phyloP scores from a whole-genome alignment of 23 tunicate species.

The Ascidia mentula region DNA sequence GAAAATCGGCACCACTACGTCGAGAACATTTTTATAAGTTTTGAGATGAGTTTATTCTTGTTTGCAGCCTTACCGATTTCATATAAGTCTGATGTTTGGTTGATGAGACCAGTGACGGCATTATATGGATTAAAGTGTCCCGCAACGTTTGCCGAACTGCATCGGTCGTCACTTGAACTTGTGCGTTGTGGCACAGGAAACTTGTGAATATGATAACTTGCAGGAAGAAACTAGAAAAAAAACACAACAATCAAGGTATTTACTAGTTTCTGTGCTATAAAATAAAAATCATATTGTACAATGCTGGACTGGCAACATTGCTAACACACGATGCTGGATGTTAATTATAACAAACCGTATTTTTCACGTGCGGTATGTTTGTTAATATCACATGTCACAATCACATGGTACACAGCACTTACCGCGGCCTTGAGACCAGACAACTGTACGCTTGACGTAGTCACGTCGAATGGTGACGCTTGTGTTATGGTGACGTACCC shows the following conservation, averaged over 20 bases:
- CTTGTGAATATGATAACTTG: constrained; percentile 47
- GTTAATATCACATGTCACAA: too few species aligned
- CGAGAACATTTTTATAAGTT: too few species aligned
- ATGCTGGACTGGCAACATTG: too few species aligned
- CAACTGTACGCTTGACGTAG: constrained; percentile 37
- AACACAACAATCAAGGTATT: not conserved
- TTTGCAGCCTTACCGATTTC: constrained; percentile 40
- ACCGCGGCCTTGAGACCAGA: constrained; percentile 29
- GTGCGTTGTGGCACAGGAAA: constrained; percentile 51
- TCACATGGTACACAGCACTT: too few species aligned
- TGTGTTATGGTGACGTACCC: constrained; percentile 53
- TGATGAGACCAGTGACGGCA: not conserved
- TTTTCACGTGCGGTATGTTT: too few species aligned
- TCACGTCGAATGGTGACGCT: constrained; percentile 48
- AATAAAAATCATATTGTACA: too few species aligned
- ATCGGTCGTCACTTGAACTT: constrained; percentile 12
- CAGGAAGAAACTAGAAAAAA: constrained; percentile 13
- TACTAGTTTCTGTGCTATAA: too few species aligned
- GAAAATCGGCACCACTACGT: too few species aligned
- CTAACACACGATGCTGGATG: too few species aligned
- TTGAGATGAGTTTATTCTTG: too few species aligned
- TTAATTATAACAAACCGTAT: too few species aligned
- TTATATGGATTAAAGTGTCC: constrained; percentile 57
- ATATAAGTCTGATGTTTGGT: constrained; percentile 32
- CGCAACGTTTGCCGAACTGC: constrained; percentile 28